Evolutionary conservation across 92 coral and sea anemone genomes (phyloP), one percentile per base, ranked within the genome.

Genomic region (Heliopora coerulea): DNA sequence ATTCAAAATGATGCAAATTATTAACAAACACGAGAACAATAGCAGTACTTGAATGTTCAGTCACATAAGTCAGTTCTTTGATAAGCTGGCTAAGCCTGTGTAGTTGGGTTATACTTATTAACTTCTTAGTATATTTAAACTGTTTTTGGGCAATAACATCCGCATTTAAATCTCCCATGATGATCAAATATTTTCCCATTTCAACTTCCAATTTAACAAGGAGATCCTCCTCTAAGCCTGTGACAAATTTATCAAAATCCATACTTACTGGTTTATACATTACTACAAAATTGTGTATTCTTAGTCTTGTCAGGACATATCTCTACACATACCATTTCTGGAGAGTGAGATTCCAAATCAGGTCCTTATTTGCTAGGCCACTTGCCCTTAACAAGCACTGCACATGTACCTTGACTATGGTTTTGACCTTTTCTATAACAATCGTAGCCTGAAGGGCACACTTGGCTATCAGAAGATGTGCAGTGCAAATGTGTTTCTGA

Each of bases 11-110:
- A 56, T 85, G 82, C 28, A 26, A 1, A 42, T 85, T 80, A 54
- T 74, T 84, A n/a, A 84, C 84, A 74, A 79, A 74, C n/a, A 79
- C 74, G 35, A 79, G 82, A 74, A 79, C 74, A 25, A 80, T 85
- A 31, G 89, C 78, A 20, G 82, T 79, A 34, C 66, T 75, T 74
- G n/a, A 21, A 72, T 58, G 54, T n/a, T 83, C 86, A 14, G 86
- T 82, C 81, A 79, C 72, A 68, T 68, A 70, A 24, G 84, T 84
- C 26, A 81, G 88, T 27, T 79, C 78, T 0, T 79, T 84, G 49
- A 84, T 67, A 20, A 84, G 84, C 42, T 79, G 82, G 54, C 30
- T 84, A 60, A 84, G 39, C 8, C 85, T 85, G 44, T 65, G 85
- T 15, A 84, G 81, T 20, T 73, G 56, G 48, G 88, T 80, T n/a